These are phyloP conservation scores for Drosophila eohydei DNA, from an alignment of 2,888 invertebrate species.

Conservation along the genomic window DNA sequence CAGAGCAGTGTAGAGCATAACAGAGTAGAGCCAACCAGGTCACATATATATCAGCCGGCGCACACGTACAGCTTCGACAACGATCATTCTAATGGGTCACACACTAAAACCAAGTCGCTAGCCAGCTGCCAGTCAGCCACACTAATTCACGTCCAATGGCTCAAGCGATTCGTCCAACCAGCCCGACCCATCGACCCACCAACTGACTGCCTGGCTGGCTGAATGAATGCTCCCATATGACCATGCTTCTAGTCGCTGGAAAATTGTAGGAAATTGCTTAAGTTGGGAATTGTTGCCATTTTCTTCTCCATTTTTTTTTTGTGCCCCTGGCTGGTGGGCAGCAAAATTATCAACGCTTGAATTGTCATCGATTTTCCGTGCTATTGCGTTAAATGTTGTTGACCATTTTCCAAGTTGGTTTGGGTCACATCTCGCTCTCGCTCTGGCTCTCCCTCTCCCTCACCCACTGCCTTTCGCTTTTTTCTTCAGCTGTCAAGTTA, in stretches of 20 bases:
- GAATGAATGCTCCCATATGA: slow-evolving; percentile 58
- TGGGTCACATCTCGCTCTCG: neutral
- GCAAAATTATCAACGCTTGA: slow-evolving; percentile 78
- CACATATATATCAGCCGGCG: slow-evolving; percentile 69
- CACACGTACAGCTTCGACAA: slow-evolving; percentile 78
- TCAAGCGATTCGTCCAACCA: slow-evolving; percentile 54
- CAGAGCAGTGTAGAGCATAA: neutral
- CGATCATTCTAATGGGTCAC: slow-evolving; percentile 80
- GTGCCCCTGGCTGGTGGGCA: slow-evolving; percentile 58
- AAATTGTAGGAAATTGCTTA: slow-evolving; percentile 81
- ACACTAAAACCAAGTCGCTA: slow-evolving; percentile 67
- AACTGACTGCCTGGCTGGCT: slow-evolving; percentile 26
- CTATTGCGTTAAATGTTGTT: slow-evolving; percentile 77
- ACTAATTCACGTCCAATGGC: slow-evolving; percentile 74
- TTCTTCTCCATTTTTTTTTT: slow-evolving; percentile 42
- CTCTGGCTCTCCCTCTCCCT: neutral
- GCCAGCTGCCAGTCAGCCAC: slow-evolving; percentile 54
- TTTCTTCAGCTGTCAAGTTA: slow-evolving; percentile 49
- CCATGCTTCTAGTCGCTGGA: slow-evolving; percentile 60
- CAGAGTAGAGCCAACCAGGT: slow-evolving; percentile 46
- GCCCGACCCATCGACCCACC: slow-evolving; percentile 7
- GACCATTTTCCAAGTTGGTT: slow-evolving; percentile 55
- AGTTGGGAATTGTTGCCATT: slow-evolving; percentile 75
- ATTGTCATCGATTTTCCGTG: slow-evolving; percentile 81
- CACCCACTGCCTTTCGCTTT: neutral